phyloP scores from a whole-genome alignment of 2,888 invertebrate species.

The Griposia aprilina region DNA sequence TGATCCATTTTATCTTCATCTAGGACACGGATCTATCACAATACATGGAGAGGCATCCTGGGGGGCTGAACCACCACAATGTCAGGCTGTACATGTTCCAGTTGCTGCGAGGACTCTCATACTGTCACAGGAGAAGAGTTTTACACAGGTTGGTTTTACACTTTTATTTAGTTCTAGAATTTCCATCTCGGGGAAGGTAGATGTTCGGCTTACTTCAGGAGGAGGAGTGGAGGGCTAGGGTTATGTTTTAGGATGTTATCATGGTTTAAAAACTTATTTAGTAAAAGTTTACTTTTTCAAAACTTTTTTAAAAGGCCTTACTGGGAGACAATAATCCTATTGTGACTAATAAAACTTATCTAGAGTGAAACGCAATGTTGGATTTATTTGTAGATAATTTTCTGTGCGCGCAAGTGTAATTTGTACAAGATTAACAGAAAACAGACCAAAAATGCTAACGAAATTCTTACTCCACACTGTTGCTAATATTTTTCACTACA shows the following conservation, averaged over 20 bases:
- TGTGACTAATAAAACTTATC: not conserved
- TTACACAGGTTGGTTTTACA: constrained; percentile 92
- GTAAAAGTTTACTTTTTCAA: too few species aligned
- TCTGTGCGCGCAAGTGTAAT: not conserved
- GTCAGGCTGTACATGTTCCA: constrained; percentile 99
- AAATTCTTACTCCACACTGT: constrained; percentile 1
- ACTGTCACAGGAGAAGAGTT: constrained; percentile 98
- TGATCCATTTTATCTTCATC: not conserved
- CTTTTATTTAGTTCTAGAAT: not conserved
- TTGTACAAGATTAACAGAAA: constrained; percentile 1
- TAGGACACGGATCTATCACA: constrained; percentile 99
- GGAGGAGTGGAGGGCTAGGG: not conserved
- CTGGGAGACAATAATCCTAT: not conserved
- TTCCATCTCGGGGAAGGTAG: not conserved
- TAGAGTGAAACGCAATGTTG: not conserved
- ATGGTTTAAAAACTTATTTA: not conserved
- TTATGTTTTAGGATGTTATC: not conserved
- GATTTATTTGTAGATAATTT: not conserved
- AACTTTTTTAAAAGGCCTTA: not conserved
- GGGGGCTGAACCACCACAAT: constrained; percentile 98
- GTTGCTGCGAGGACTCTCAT: constrained; percentile 98
- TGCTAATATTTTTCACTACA: constrained; percentile 26
- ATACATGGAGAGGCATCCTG: constrained; percentile 99
- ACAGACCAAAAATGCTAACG: not conserved
- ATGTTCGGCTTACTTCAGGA: not conserved